Evolutionary conservation across 1,140 invertebrate genomes (phyloP).

Genomic region (Musca vetustissima): DNA sequence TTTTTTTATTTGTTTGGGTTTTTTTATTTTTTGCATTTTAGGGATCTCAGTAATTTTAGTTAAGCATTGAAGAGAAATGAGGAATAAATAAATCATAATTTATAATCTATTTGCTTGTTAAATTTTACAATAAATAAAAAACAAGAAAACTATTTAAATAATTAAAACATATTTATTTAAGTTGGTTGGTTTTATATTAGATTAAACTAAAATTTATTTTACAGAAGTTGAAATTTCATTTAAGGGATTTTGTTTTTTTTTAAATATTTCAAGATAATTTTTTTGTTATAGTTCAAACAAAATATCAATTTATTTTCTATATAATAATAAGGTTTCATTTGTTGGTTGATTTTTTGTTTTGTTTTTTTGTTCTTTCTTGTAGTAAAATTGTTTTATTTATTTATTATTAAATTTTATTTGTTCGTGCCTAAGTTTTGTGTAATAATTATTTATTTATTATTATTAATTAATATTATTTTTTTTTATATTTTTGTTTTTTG

Average conservation of each 20-base stretch:
- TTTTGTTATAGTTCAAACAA: too few species aligned
- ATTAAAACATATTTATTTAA: neutral
- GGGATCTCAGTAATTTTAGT: neutral
- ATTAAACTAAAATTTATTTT: constrained; percentile 12
- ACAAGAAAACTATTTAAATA: too few species aligned
- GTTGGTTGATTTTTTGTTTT: too few species aligned
- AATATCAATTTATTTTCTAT: too few species aligned
- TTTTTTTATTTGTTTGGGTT: neutral
- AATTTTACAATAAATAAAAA: too few species aligned
- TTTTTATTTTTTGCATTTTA: neutral
- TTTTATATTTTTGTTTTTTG: neutral
- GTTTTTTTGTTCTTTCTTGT: too few species aligned
- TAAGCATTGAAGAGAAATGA: neutral
- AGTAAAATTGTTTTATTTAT: neutral
- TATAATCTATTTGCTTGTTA: too few species aligned
- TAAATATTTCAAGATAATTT: too few species aligned
- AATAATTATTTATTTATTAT: constrained; percentile 4
- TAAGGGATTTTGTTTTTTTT: too few species aligned
- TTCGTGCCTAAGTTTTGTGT: constrained; percentile 23
- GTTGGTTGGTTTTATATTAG: too few species aligned
- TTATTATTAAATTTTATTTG: constrained; percentile 10
- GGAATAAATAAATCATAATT: neutral
- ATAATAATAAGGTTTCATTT: too few species aligned
- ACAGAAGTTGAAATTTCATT: neutral
- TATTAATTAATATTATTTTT: neutral